Conservation (phyloP, 2,888 invertebrate species). For the Myopa tessellatipennis region DNA sequence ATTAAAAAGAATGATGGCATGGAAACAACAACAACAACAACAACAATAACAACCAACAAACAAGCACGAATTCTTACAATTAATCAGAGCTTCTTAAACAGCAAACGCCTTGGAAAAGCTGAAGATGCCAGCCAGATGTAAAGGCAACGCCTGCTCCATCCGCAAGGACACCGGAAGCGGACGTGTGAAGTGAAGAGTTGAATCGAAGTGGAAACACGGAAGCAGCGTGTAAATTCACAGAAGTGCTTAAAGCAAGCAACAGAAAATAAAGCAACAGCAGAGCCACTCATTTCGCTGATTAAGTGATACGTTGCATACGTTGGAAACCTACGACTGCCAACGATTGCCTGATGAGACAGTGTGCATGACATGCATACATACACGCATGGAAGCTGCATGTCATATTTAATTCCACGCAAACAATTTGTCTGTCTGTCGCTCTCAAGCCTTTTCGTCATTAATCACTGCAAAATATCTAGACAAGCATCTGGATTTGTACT, state of each 20-base stretch:
- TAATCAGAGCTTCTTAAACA: constrained; percentile 1
- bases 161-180: background rate
- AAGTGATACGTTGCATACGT: background rate
- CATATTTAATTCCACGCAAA: background rate
- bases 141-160: background rate
- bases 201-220: background rate
- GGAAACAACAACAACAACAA: no score
- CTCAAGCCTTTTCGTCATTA: background rate
- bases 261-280: no score
- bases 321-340: background rate
- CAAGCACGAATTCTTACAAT: background rate
- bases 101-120: background rate
- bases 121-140: background rate
- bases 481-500: no score
- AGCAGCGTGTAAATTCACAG: background rate
- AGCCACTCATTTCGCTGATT: background rate
- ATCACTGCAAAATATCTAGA: background rate
- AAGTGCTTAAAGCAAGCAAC: background rate
- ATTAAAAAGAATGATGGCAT: background rate
- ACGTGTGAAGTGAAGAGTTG: background rate
- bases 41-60: background rate
- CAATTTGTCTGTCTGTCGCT: background rate
- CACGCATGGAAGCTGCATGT: background rate
- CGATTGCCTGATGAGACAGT: background rate
- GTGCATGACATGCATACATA: background rate